phyloP scores from a whole-genome alignment of 2,113 vertebrate genomes.

The Thryonomys swinderianus region DNA sequence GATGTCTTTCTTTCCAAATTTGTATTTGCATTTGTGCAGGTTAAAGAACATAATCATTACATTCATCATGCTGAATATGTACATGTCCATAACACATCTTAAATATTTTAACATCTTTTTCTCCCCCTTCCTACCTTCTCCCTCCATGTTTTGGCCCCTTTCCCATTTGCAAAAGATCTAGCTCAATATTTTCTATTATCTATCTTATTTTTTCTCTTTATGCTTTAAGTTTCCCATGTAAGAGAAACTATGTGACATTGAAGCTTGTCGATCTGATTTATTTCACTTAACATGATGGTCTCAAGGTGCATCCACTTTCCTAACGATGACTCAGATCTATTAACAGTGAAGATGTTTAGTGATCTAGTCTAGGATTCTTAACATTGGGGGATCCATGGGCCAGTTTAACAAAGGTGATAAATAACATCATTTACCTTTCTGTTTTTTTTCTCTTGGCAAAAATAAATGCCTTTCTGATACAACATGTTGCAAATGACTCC shows the following conservation, averaged over 20 bases:
- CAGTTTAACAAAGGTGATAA: background rate
- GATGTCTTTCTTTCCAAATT: background rate
- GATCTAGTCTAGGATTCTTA: constrained; percentile 7
- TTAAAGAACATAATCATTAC: background rate
- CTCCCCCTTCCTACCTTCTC: too few relatives aligned
- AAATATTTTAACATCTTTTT: background rate
- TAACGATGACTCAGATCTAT: background rate
- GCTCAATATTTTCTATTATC: background rate
- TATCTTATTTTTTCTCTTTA: background rate
- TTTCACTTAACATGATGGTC: background rate
- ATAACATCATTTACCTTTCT: background rate
- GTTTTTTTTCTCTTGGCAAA: background rate
- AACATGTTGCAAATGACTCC: background rate
- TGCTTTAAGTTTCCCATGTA: background rate
- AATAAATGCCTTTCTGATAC: background rate
- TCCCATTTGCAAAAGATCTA: background rate
- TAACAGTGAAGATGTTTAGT: background rate
- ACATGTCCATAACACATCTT: background rate
- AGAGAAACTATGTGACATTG: background rate
- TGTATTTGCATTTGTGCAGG: background rate
- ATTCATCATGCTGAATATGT: background rate
- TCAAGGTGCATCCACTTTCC: background rate
- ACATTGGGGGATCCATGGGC: background rate
- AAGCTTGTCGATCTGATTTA: background rate
- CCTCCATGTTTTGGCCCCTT: background rate